A percentile compares a stretch with the other conserved stretches of the same genome.
Conservation (phyloP, 2,797 vertebrate species). For the Peromyscus attwateri region DNA sequence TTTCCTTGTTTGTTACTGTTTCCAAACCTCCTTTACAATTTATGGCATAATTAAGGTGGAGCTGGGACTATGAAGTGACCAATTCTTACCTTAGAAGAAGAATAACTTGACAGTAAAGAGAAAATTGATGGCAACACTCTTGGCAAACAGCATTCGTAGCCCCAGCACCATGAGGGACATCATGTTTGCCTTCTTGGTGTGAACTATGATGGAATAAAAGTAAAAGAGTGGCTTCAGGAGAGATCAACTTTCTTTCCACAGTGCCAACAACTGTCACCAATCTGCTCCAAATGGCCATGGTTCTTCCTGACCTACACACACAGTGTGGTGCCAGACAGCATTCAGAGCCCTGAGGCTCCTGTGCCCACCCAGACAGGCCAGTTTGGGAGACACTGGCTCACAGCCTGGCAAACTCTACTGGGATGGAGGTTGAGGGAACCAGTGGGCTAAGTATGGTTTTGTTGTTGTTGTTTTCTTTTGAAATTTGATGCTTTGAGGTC, state of each 20-base stretch:
- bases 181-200: conserved; percentile 80
- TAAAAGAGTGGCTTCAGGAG: not conserved
- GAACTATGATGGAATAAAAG: conserved; percentile 37
- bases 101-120: conserved; percentile 86
- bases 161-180: conserved; percentile 85
- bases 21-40: not conserved
- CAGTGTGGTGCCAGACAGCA: not conserved
- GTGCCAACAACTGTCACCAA: not conserved
- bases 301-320: not conserved
- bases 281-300: not conserved
- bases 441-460: not conserved
- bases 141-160: conserved; percentile 86
- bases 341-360: not conserved
- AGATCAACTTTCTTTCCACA: conserved; percentile 15
- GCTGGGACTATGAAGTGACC: not conserved
- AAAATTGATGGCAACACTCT: conserved; percentile 85
- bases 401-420: not conserved
- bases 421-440: not conserved
- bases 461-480: conserved; percentile 24
- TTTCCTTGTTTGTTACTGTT: not conserved
- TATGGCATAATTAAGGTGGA: not conserved
- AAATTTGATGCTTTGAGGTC: conserved; percentile 9
- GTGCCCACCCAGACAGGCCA: not conserved
- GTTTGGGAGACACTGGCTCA: not conserved
- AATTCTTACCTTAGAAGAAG: conserved; percentile 85